Conservation (phyloP, 2,113 vertebrate genomes). For the Myotis brandtii region DNA sequence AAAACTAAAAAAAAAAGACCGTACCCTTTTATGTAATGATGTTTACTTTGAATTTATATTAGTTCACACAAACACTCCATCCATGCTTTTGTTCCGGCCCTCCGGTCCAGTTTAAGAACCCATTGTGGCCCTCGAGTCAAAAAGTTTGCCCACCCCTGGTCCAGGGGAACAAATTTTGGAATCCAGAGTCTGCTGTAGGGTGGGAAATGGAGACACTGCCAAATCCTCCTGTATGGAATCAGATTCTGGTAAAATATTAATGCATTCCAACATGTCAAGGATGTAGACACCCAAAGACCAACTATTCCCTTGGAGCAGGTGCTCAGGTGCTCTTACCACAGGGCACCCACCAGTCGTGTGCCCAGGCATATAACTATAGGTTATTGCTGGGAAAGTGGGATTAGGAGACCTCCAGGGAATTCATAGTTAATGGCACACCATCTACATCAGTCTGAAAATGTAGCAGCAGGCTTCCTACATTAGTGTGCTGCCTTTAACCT, state of each 20-base stretch:
- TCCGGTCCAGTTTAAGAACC: no score
- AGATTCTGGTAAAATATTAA: neutral
- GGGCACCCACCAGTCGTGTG: neutral
- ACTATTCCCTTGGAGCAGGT: neutral
- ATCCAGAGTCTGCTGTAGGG: neutral
- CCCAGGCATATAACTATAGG: neutral
- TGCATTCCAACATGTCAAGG: neutral
- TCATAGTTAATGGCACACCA: neutral
- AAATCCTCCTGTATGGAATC: fast-evolving
- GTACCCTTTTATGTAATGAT: no score
- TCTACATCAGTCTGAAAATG: neutral
- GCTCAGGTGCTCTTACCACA: neutral
- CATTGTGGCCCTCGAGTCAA: no score
- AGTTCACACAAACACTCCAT: no score
- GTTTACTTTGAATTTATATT: no score
- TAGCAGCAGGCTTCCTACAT: neutral
- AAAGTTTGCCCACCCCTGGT: no score
- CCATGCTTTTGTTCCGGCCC: no score
- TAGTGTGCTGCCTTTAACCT: neutral
- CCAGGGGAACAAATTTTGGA: neutral
- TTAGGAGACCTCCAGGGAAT: neutral
- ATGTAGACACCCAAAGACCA: neutral
- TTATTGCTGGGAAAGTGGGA: neutral
- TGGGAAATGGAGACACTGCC: fast-evolving
- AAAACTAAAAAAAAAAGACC: no score